A percentile compares a stretch with the other conserved stretches of the same genome.
Conservation (phyloP, 1,140 invertebrate species). For the Delia radicum region DNA sequence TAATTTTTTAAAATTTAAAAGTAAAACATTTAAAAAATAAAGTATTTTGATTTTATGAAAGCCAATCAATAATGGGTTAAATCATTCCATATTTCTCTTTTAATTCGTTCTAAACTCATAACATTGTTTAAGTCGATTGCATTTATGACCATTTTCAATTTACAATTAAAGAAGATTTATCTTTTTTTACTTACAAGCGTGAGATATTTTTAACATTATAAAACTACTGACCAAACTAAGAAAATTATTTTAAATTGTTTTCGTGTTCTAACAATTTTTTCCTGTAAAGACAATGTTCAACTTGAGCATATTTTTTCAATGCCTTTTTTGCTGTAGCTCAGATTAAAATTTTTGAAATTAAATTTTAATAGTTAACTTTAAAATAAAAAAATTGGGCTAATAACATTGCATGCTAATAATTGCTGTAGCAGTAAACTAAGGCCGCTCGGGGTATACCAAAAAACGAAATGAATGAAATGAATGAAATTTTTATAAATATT, state of each 20-base stretch:
- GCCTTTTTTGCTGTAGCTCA: not conserved
- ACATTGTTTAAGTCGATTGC: too few relatives aligned
- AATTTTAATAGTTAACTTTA: not conserved
- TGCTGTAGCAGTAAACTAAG: not conserved
- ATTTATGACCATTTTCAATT: constrained; percentile 8
- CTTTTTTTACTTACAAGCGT: constrained; percentile 12
- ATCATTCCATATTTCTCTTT: too few relatives aligned
- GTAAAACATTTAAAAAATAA: too few relatives aligned
- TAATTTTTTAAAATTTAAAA: too few relatives aligned
- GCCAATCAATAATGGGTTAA: too few relatives aligned
- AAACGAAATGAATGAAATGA: too few relatives aligned
- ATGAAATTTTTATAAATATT: not conserved
- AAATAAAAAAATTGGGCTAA: not conserved
- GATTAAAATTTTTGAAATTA: not conserved
- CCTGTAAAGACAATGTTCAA: not conserved
- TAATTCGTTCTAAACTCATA: too few relatives aligned
- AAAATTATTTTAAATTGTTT: constrained; percentile 22
- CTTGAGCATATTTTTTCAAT: not conserved
- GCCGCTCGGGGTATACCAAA: not conserved
- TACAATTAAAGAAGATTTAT: constrained; percentile 15
- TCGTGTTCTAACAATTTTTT: constrained; percentile 16
- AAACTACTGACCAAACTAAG: too few relatives aligned
- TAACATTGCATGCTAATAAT: constrained; percentile 15
- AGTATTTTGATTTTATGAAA: too few relatives aligned
- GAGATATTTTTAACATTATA: constrained; percentile 11